Percentiles rank a stretch among this genome's conserved stretches.
Evolutionary conservation across 2,797 vertebrate species (phyloP).

Genomic region (Potorous gilbertii): DNA sequence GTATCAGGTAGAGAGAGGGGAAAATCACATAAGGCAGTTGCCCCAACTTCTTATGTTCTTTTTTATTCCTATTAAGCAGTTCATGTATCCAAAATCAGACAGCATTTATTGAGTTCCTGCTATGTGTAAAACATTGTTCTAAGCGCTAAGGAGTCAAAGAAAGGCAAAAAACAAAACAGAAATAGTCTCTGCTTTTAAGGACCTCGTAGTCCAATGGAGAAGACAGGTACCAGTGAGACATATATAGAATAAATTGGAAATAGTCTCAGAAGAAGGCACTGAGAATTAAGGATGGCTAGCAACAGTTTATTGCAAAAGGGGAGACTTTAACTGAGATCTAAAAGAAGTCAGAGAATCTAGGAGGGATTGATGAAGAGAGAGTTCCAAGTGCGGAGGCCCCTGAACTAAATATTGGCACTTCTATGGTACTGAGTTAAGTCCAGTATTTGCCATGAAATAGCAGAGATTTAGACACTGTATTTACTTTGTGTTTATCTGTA

Average conservation of each 20-base stretch:
- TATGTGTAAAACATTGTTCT: not conserved
- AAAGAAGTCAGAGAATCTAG: not conserved
- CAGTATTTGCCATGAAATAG: not conserved
- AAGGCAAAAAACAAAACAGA: no score
- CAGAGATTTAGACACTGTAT: not conserved
- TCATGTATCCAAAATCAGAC: not conserved
- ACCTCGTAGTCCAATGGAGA: not conserved
- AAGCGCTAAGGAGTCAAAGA: no score
- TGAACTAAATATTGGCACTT: no score
- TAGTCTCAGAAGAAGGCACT: not conserved
- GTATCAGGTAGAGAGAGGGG: not conserved
- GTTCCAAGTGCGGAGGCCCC: no score
- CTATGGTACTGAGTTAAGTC: not conserved
- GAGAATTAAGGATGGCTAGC: not conserved
- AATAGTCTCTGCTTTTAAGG: no score
- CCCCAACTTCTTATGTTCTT: not conserved
- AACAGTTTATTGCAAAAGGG: not conserved
- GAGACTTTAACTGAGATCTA: not conserved
- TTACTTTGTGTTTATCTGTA: not conserved
- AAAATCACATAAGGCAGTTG: not conserved
- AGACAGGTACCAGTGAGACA: not conserved
- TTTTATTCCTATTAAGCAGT: not conserved
- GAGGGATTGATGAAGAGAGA: not conserved
- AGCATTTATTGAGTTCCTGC: not conserved
- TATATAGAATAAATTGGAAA: not conserved